phyloP scores from a whole-genome alignment of 2,113 vertebrate genomes.

The Aspidoscelis tigris region DNA sequence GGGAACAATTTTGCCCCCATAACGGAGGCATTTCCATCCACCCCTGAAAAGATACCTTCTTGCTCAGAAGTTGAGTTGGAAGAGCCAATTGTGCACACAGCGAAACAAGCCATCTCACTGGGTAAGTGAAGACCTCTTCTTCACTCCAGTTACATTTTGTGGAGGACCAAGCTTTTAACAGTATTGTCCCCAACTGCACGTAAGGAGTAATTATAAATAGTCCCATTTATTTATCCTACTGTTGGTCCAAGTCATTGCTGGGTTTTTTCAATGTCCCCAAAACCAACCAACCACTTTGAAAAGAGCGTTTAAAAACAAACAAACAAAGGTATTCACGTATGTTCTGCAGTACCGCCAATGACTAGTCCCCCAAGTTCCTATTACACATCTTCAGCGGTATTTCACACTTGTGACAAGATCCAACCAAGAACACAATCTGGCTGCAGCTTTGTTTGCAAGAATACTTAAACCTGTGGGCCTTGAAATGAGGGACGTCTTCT shows the following conservation, averaged over 20 bases:
- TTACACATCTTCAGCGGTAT: neutral
- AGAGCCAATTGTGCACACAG: too few relatives aligned
- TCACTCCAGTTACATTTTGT: neutral
- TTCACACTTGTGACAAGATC: neutral
- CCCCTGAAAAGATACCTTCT: too few relatives aligned
- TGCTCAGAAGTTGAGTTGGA: too few relatives aligned
- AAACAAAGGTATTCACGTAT: neutral
- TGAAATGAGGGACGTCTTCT: neutral
- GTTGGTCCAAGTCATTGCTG: neutral
- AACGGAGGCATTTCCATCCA: too few relatives aligned
- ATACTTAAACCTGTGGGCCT: neutral
- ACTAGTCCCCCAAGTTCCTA: too few relatives aligned
- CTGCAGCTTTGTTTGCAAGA: neutral
- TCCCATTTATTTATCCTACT: neutral
- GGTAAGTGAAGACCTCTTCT: neutral
- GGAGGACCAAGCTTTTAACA: neutral
- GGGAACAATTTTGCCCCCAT: too few relatives aligned
- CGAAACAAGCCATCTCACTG: too few relatives aligned
- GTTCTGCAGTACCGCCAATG: too few relatives aligned
- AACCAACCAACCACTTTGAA: neutral
- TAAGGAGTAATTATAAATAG: too few relatives aligned
- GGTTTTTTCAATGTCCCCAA: neutral
- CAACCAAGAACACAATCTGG: neutral
- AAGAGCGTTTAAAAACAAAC: neutral
- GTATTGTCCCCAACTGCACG: neutral